Evolutionary conservation across 2,113 vertebrate species (phyloP).

Genomic region (Otocyon megalotis): DNA sequence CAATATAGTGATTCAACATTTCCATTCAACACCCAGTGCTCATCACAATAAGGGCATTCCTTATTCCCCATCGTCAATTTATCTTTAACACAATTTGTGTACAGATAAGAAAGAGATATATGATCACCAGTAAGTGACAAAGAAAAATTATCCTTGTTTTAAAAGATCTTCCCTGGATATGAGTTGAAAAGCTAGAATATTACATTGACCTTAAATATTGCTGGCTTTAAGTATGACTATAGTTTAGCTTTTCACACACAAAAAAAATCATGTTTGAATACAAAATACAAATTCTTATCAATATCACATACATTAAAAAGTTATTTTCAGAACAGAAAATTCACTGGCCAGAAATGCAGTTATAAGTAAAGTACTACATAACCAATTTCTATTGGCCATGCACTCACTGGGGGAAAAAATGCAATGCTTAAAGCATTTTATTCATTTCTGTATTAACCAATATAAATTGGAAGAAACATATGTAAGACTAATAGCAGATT

Average conservation of each 20-base stretch:
- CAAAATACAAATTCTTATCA: background rate
- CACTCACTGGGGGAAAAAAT: constrained; percentile 73
- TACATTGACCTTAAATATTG: background rate
- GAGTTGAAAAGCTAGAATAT: background rate
- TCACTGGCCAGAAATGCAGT: constrained; percentile 57
- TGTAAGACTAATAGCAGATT: constrained; percentile 68
- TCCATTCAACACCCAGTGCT: background rate
- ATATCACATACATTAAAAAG: background rate
- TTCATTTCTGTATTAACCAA: constrained; percentile 82
- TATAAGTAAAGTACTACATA: constrained; percentile 76
- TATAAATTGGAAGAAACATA: constrained; percentile 72
- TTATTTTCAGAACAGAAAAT: constrained; percentile 28
- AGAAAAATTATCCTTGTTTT: background rate
- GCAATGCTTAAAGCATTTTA: constrained; percentile 62
- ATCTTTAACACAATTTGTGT: background rate
- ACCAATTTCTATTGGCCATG: constrained; percentile 78
- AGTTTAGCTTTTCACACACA: background rate
- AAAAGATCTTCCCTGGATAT: background rate
- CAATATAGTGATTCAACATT: background rate
- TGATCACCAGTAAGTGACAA: background rate
- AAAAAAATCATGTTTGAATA: background rate
- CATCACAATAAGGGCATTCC: background rate
- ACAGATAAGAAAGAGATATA: background rate
- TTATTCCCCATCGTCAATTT: background rate
- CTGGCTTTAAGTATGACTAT: background rate